Evolutionary conservation across 1,140 invertebrate species (phyloP), one percentile per base, ranked within the genome.

Genomic region (Kradibia gibbosae): DNA sequence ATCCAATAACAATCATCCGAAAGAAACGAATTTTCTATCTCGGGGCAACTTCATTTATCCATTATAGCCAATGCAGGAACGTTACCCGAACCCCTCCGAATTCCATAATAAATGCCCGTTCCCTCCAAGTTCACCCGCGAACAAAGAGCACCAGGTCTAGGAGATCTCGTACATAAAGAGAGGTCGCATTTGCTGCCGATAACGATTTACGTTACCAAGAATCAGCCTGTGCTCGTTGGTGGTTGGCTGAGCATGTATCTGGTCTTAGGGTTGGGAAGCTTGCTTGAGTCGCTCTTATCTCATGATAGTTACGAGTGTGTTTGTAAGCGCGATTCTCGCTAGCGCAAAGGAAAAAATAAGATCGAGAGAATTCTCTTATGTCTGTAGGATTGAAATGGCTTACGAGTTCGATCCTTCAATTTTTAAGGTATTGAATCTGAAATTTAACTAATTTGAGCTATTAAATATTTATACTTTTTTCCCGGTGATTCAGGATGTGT

Each of bases 171-270:
- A 55, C 72, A 48, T 55, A 74, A 55, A 36, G 31, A 22, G 50
- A 55, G 20, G 53, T 67, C 20, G 75, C 75, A 22, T 34, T 50
- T 53, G 31, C 72, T 78, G 55, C 78, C 53, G 78, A 80, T 80
- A 80, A 36, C 71, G 78, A 80, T 80, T 80, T 80, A 80, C 55
- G 71, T 80, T 71, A 3, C 78, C 28, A 50, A 42, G 48, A 80
- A 73, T 62, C 55, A 36, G 57, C 70, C 78, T 28, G 53, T 48
- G 55, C 48, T 78, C n/a, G 53, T 39, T 28, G 36, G 53, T n/a
- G 15, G 22, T 39, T 57, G 15, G 60, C 15, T 39, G 34, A 20
- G 62, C 3, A 39, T 39, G n/a, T 39, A n/a, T 39, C 34, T 4
- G 3, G 34, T 39, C 22, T 67, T 1, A 8, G 73, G 36, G 15